These are phyloP conservation scores for Colletes gigas DNA, from an alignment of 1,140 invertebrate species.

Conservation along the genomic window DNA sequence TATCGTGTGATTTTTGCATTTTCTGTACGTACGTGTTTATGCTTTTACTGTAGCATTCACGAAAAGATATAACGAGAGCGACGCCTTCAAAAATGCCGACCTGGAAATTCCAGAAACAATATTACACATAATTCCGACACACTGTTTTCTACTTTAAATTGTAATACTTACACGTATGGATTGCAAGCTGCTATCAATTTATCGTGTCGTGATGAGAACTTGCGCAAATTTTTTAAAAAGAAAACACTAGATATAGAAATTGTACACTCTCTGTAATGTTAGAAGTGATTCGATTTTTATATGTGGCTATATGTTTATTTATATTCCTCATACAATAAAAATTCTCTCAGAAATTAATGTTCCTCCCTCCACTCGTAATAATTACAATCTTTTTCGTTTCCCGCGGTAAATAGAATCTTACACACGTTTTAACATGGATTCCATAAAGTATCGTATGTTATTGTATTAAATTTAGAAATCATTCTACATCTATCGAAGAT, in stretches of 20 bases:
- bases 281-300: background rate
- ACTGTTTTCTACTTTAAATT: background rate
- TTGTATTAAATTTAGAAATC: too few species aligned
- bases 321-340: background rate
- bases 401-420: background rate
- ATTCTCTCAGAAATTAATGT: background rate
- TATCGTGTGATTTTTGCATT: too few species aligned
- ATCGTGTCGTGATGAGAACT: background rate
- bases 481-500: too few species aligned
- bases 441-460: too few species aligned
- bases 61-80: background rate
- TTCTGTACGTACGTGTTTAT: conserved; percentile 5
- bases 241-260: too few species aligned
- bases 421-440: background rate
- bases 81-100: background rate
- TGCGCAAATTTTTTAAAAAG: background rate
- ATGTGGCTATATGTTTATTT: background rate
- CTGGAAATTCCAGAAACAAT: background rate
- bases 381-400: background rate
- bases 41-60: background rate
- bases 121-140: background rate
- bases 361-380: background rate
- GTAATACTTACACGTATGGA: conserved; percentile 19
- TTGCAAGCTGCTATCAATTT: background rate
- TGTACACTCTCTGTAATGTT: background rate